Conservation (phyloP, 64 coral and sea anemone species). For the Dendronephthya gigantea region DNA sequence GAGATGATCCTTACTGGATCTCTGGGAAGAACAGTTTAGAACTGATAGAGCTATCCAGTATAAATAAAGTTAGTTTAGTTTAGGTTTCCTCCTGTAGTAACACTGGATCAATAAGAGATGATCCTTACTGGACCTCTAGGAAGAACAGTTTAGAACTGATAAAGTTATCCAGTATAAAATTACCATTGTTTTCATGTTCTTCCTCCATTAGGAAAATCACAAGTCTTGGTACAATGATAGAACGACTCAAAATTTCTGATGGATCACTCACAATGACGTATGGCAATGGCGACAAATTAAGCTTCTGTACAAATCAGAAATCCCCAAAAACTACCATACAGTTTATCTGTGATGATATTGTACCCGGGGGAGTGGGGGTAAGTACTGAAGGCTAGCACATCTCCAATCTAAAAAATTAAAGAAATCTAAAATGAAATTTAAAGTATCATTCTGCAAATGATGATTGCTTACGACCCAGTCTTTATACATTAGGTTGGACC, state of each 20-base stretch:
- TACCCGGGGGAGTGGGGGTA: neutral
- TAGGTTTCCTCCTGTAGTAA: no score
- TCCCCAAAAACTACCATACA: neutral
- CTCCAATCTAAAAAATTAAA: neutral
- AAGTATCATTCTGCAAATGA: no score
- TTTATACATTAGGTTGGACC: neutral
- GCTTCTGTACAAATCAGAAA: neutral
- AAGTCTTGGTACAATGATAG: neutral
- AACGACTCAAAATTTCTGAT: neutral
- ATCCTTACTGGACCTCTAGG: no score
- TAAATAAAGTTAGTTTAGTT: no score
- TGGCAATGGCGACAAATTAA: neutral
- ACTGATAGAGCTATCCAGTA: no score
- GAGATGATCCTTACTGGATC: no score
- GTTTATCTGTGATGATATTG: neutral
- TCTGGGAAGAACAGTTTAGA: no score
- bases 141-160: no score
- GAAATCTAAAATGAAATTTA: neutral
- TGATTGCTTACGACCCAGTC: no score
- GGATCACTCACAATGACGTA: neutral
- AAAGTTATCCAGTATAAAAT: neutral
- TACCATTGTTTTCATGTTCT: neutral
- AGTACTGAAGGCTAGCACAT: neutral
- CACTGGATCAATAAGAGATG: no score
- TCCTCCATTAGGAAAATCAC: neutral